These are phyloP conservation scores for Limnephilus marmoratus DNA, from an alignment of 2,888 invertebrate genomes.

Conservation along the genomic window DNA sequence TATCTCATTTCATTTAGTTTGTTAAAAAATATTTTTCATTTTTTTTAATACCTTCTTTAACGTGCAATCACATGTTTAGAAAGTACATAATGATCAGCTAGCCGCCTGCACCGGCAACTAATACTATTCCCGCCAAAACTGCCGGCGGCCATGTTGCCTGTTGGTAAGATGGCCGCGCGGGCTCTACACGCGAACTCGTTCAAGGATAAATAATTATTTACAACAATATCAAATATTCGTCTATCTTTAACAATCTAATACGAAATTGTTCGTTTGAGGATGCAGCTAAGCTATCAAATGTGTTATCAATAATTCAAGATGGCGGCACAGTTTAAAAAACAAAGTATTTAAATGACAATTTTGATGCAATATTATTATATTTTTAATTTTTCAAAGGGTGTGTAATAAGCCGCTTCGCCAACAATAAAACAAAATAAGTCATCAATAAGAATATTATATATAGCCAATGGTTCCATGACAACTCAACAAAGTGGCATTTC, in stretches of 20 bases:
- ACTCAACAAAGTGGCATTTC: too few relatives aligned
- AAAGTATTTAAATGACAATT: too few relatives aligned
- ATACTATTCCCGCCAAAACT: conserved; percentile 54
- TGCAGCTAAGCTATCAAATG: neutral
- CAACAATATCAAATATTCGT: neutral
- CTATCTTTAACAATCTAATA: neutral
- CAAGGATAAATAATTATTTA: conserved; percentile 21
- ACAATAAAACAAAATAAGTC: too few relatives aligned
- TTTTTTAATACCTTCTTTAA: neutral
- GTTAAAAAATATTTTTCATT: too few relatives aligned
- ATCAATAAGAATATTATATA: too few relatives aligned
- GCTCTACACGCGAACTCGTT: conserved; percentile 40
- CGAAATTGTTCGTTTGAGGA: neutral
- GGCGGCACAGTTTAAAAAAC: neutral
- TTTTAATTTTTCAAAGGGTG: too few relatives aligned
- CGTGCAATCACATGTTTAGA: neutral
- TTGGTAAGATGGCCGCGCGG: conserved; percentile 25
- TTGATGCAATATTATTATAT: too few relatives aligned
- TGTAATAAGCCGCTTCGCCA: too few relatives aligned
- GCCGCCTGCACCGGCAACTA: conserved; percentile 30
- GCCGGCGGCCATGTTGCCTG: conserved; percentile 45
- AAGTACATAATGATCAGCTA: neutral
- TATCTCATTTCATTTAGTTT: too few relatives aligned
- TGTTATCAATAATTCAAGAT: neutral
- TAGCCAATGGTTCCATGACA: too few relatives aligned